Percentiles rank a stretch among this genome's conserved stretches.
These are phyloP conservation scores for Phytoseiulus persimilis DNA, from an alignment of 2,888 invertebrate genomes.

Conservation along the genomic window DNA sequence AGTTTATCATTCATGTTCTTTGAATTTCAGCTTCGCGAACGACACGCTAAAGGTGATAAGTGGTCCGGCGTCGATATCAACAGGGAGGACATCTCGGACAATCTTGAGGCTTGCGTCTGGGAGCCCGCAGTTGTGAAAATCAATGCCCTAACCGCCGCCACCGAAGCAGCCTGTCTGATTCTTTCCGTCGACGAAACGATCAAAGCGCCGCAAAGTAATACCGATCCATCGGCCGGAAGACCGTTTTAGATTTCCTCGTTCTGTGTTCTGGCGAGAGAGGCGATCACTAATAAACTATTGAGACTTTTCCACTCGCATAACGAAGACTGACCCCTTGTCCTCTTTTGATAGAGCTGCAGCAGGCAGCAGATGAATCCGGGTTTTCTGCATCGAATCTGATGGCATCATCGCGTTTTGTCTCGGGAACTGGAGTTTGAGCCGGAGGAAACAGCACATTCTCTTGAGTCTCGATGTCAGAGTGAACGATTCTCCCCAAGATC, in stretches of 20 bases:
- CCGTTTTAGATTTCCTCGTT: constrained; percentile 17
- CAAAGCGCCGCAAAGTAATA: constrained; percentile 62
- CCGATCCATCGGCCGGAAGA: constrained; percentile 40
- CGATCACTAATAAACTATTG: background rate
- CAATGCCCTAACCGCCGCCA: constrained; percentile 90
- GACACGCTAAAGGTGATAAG: constrained; percentile 57
- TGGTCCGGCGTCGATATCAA: constrained; percentile 95
- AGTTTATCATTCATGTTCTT: too few species aligned
- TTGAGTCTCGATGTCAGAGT: too few species aligned
- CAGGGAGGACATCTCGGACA: constrained; percentile 86
- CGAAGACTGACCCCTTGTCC: background rate
- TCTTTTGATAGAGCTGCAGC: too few species aligned
- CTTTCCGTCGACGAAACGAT: constrained; percentile 97
- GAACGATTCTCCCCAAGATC: too few species aligned
- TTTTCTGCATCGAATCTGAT: too few species aligned
- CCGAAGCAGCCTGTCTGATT: constrained; percentile 87
- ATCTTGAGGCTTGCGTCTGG: constrained; percentile 88
- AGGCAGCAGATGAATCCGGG: too few species aligned
- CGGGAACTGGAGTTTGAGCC: too few species aligned
- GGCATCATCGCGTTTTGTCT: too few species aligned
- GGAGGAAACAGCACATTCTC: too few species aligned
- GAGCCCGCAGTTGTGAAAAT: constrained; percentile 93
- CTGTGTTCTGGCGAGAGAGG: background rate
- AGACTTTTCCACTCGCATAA: background rate
- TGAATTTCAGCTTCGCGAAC: constrained; percentile 35